Conservation (phyloP, 2,888 invertebrate genomes). For the Rhyacophila evoluta region DNA sequence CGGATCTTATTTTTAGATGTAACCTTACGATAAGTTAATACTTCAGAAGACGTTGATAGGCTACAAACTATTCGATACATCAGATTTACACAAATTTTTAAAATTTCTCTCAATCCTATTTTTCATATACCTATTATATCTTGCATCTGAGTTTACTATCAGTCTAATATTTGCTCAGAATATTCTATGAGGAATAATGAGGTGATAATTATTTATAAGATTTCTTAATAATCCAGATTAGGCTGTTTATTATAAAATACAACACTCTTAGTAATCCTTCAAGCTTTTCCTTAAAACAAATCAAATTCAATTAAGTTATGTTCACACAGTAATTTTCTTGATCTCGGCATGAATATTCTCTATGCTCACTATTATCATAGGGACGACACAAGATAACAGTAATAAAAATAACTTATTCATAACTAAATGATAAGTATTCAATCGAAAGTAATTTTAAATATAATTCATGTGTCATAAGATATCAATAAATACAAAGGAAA, state of each 20-base stretch:
- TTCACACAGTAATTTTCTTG: background rate
- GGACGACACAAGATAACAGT: slow-evolving; percentile 7
- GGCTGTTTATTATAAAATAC: background rate
- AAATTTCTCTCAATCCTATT: slow-evolving; percentile 41
- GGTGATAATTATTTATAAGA: slow-evolving; percentile 19
- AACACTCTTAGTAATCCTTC: slow-evolving; percentile 8
- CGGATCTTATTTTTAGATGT: background rate
- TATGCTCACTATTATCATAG: background rate
- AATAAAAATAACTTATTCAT: background rate
- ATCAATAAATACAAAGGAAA: slow-evolving; percentile 50
- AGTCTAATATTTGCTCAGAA: slow-evolving; percentile 51
- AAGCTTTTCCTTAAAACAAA: background rate
- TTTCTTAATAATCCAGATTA: slow-evolving; percentile 13
- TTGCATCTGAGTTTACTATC: slow-evolving; percentile 45
- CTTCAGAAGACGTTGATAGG: slow-evolving; percentile 39
- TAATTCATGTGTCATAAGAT: slow-evolving; percentile 17
- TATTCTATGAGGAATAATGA: slow-evolving; percentile 42
- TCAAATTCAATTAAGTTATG: background rate
- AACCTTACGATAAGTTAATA: slow-evolving; percentile 36
- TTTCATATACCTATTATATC: slow-evolving; percentile 25
- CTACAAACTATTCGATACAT: slow-evolving; percentile 46
- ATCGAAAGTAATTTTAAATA: slow-evolving; percentile 36
- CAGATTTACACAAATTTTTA: slow-evolving; percentile 48
- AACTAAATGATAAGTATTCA: slow-evolving; percentile 23
- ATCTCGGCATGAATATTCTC: background rate